phyloP scores from a whole-genome alignment of 2,888 invertebrate species.

The Brenthis daphne region DNA sequence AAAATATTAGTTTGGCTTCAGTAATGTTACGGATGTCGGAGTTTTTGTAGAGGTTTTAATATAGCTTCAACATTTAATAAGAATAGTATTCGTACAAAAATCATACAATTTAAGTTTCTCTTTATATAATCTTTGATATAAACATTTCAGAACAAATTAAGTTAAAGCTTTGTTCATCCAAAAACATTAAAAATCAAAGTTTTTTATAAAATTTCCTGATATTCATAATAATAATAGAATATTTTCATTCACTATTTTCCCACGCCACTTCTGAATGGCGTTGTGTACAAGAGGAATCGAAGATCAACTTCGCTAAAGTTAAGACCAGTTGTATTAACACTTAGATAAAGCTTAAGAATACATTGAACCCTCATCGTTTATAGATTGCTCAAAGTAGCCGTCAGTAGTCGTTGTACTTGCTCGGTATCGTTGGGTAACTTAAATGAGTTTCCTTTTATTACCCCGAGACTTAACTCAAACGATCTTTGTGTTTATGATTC shows the following conservation, averaged over 20 bases:
- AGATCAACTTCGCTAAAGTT: slow-evolving; percentile 13
- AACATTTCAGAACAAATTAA: no score
- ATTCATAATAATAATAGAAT: background rate
- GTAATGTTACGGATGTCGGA: slow-evolving; percentile 9
- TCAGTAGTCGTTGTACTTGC: slow-evolving; percentile 52
- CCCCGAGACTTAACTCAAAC: slow-evolving; percentile 62
- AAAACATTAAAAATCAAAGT: no score
- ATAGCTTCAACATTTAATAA: background rate
- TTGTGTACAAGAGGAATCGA: slow-evolving; percentile 11
- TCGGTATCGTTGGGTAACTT: slow-evolving; percentile 68
- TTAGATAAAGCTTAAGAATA: slow-evolving; percentile 35
- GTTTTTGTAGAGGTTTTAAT: slow-evolving; percentile 7
- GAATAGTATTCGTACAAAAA: no score
- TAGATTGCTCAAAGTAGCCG: slow-evolving; percentile 28
- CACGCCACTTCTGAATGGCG: background rate
- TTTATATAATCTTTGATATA: no score
- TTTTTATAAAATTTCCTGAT: no score
- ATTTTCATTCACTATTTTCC: background rate
- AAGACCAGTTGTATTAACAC: slow-evolving; percentile 31
- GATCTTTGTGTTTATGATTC: slow-evolving; percentile 73
- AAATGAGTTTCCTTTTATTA: slow-evolving; percentile 77
- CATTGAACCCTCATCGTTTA: slow-evolving; percentile 38
- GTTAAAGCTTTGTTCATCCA: no score
- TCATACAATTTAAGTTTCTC: no score
- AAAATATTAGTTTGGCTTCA: slow-evolving; percentile 20